These are phyloP conservation scores for Erythrocercus mccallii DNA, from an alignment of 2,113 vertebrate species.

Conservation along the genomic window DNA sequence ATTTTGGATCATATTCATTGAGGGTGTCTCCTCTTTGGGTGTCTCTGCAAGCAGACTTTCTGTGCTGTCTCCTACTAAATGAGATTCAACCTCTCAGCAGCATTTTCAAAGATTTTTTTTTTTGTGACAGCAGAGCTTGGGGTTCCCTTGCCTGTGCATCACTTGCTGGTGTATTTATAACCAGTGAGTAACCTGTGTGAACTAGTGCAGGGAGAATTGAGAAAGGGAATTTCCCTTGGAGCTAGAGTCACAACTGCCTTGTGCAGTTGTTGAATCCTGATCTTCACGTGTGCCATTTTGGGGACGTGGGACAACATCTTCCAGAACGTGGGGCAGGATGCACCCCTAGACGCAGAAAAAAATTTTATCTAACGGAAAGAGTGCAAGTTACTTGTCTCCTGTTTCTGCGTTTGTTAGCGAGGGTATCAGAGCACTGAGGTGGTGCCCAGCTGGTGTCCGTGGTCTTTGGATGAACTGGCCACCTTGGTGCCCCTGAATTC, in stretches of 20 bases:
- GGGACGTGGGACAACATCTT: background rate
- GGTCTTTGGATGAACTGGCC: background rate
- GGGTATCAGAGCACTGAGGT: background rate
- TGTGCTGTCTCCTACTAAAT: background rate
- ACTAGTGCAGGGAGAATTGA: background rate
- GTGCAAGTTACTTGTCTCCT: background rate
- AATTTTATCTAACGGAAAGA: background rate
- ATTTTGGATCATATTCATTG: background rate
- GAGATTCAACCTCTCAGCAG: background rate
- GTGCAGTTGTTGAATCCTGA: background rate
- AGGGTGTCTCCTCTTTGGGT: background rate
- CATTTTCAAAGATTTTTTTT: background rate
- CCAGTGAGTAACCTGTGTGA: background rate
- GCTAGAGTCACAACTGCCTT: background rate
- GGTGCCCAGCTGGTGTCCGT: accelerated
- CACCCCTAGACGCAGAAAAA: accelerated
- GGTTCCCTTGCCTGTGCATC: background rate
- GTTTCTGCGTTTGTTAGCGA: background rate
- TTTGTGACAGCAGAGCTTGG: background rate
- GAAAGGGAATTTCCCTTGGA: background rate
- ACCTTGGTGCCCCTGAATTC: accelerated
- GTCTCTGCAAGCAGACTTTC: accelerated
- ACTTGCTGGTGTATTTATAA: background rate
- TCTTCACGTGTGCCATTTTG: accelerated
- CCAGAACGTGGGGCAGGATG: background rate